Evolutionary conservation across 2,797 vertebrate species (phyloP).

Genomic region (Antennarius maculatus): DNA sequence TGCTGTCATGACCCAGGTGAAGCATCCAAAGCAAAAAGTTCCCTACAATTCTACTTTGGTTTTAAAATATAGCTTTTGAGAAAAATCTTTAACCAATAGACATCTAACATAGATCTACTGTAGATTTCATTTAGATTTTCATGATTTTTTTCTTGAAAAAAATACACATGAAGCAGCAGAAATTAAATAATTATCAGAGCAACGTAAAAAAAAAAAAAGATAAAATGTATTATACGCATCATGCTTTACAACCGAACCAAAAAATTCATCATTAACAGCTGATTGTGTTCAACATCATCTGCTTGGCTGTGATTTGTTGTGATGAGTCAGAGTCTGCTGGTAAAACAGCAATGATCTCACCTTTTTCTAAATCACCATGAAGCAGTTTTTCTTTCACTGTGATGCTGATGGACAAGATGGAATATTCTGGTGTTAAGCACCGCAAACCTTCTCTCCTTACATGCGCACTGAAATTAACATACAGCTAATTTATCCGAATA

Average conservation of each 20-base stretch:
- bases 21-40: constrained; percentile 14
- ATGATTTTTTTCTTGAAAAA: background rate
- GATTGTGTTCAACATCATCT: constrained; percentile 18
- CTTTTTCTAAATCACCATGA: background rate
- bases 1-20: constrained; percentile 7
- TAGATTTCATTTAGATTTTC: background rate
- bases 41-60: background rate
- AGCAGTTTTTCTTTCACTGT: background rate
- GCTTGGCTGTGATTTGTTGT: background rate
- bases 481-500: background rate
- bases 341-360: background rate
- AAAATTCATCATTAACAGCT: background rate
- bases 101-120: background rate
- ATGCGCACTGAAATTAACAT: background rate
- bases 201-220: too few species aligned
- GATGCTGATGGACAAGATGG: background rate
- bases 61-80: background rate
- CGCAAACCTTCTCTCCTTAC: background rate
- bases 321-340: constrained; percentile 1
- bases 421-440: background rate
- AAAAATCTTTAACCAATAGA: background rate
- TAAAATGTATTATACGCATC: too few species aligned
- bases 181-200: background rate
- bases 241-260: background rate
- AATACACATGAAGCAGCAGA: background rate